Conservation (phyloP, 2,888 invertebrate genomes). For the Litoditis marina region DNA sequence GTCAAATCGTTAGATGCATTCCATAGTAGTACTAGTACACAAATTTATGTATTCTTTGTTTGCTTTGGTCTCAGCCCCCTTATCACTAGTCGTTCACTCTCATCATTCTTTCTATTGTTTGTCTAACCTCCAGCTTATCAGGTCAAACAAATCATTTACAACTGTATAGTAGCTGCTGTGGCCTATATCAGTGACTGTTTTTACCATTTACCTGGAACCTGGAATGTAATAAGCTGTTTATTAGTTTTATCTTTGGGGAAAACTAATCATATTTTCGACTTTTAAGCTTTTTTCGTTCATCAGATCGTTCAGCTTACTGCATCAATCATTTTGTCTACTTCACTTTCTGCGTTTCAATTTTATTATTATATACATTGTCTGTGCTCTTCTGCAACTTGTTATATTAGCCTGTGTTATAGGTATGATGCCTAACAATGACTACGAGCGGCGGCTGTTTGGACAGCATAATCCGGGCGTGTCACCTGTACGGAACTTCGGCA, state of each 20-base stretch:
- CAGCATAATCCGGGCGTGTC: constrained; percentile 27
- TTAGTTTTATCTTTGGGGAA: too few relatives aligned
- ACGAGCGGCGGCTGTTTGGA: constrained; percentile 29
- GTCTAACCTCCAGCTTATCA: background rate
- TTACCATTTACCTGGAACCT: too few relatives aligned
- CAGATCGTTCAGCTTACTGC: too few relatives aligned
- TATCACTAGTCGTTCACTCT: background rate
- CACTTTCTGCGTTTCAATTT: too few relatives aligned
- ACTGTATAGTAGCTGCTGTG: constrained; percentile 2
- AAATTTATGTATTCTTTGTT: background rate
- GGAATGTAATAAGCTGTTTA: too few relatives aligned
- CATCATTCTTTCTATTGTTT: background rate
- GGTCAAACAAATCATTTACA: background rate
- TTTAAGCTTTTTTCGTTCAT: too few relatives aligned
- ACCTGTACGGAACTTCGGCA: constrained; percentile 17
- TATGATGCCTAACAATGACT: constrained; percentile 7
- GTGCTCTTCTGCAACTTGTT: too few relatives aligned
- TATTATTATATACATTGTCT: too few relatives aligned
- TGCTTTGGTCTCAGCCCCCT: background rate
- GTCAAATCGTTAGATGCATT: background rate
- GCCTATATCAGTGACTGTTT: too few relatives aligned
- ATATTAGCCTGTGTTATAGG: too few relatives aligned
- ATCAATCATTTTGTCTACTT: too few relatives aligned
- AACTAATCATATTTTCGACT: too few relatives aligned
- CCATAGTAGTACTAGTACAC: background rate